phyloP scores from a whole-genome alignment of 2,888 invertebrate genomes.

The Formica aserva region DNA sequence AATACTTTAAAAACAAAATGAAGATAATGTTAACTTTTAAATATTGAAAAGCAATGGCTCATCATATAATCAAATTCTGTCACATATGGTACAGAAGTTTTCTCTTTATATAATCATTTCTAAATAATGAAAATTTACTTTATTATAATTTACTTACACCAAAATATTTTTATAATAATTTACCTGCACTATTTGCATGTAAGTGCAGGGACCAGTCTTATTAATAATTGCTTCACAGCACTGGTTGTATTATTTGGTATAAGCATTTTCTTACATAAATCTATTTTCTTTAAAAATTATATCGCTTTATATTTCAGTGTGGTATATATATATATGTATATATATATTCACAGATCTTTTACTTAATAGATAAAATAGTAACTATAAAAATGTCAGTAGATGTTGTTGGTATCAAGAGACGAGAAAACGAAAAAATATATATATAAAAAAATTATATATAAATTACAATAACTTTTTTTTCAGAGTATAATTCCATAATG shows the following conservation, averaged over 20 bases:
- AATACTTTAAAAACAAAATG: neutral
- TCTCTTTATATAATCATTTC: neutral
- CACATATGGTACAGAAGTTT: neutral
- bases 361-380: neutral
- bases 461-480: neutral
- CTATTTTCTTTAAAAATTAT: neutral
- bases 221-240: constrained; percentile 10
- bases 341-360: neutral
- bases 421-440: neutral
- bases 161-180: constrained; percentile 20
- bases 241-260: neutral
- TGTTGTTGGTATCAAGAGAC: neutral
- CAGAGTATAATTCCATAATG: neutral
- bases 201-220: constrained; percentile 16
- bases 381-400: neutral
- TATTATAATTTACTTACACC: neutral
- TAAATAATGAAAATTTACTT: neutral
- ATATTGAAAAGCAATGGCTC: neutral
- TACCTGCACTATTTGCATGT: neutral
- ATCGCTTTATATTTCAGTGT: too few relatives aligned
- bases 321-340: too few relatives aligned
- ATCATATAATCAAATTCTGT: neutral
- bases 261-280: neutral
- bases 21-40: neutral
- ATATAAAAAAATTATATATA: neutral